phyloP scores from a whole-genome alignment of 2,113 vertebrate genomes.

The Pseudois nayaur region DNA sequence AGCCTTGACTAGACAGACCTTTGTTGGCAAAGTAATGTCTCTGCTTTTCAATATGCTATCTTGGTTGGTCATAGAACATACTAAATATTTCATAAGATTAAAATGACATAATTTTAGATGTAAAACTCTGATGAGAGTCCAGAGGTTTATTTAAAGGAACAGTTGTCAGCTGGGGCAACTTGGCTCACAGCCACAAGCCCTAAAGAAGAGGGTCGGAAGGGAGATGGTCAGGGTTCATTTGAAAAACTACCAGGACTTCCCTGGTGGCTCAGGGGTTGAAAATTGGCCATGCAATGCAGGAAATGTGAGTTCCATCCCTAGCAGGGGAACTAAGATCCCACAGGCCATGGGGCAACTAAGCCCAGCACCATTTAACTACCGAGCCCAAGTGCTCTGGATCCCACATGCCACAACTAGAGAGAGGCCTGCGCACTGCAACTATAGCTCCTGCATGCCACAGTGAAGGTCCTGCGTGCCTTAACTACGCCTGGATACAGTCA shows the following conservation, averaged over 20 bases:
- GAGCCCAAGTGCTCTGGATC: neutral
- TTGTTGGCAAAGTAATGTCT: too few species aligned
- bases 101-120: neutral
- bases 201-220: neutral
- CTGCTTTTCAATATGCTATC: too few species aligned
- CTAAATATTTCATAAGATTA: neutral
- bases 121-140: neutral
- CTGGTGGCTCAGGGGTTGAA: neutral
- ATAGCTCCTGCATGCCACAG: accelerated
- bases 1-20: too few species aligned
- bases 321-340: neutral
- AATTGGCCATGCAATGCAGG: neutral
- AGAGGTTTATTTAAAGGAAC: neutral
- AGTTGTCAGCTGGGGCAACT: neutral
- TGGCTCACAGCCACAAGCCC: neutral
- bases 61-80: neutral
- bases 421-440: accelerated
- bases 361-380: accelerated
- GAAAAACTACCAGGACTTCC: neutral
- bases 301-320: neutral
- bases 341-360: neutral
- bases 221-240: neutral
- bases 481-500: neutral
- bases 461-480: neutral
- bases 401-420: neutral